Evolutionary conservation across 2,797 vertebrate species (phyloP).

Genomic region (Epinephelus awoara): DNA sequence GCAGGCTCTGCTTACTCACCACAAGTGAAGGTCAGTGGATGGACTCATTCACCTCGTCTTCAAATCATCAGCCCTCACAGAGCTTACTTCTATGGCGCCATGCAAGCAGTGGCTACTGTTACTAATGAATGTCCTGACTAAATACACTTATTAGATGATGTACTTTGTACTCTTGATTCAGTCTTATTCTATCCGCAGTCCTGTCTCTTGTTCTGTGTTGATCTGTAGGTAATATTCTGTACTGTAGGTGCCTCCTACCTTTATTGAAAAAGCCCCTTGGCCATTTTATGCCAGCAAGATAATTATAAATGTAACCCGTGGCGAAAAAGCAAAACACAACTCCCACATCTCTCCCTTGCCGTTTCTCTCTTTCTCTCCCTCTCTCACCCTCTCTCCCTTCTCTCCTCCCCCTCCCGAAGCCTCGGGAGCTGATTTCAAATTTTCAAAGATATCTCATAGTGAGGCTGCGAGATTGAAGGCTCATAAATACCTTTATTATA

Average conservation of each 20-base stretch:
- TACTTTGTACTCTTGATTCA: conserved; percentile 49
- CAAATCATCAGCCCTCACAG: conserved; percentile 67
- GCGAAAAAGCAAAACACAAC: conserved; percentile 83
- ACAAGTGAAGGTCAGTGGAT: conserved; percentile 79
- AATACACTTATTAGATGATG: conserved; percentile 62
- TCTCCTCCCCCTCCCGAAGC: conserved; percentile 67
- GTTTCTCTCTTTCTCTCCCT: conserved; percentile 58
- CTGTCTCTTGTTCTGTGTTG: conserved; percentile 68
- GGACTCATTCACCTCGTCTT: conserved; percentile 80
- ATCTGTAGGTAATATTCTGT: conserved; percentile 78
- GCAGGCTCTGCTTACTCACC: conserved; percentile 80
- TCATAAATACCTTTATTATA: conserved; percentile 88
- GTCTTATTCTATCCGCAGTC: conserved; percentile 55
- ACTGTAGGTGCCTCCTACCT: conserved; percentile 79
- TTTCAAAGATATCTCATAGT: conserved; percentile 83
- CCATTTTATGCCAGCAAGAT: conserved; percentile 81
- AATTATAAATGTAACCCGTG: conserved; percentile 86
- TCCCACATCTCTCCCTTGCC: conserved; percentile 80
- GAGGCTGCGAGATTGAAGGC: conserved; percentile 81
- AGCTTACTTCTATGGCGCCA: conserved; percentile 36
- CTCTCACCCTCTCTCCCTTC: conserved; percentile 33
- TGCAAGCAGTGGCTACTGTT: conserved; percentile 51
- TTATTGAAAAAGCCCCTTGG: conserved; percentile 82
- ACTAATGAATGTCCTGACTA: conserved; percentile 63
- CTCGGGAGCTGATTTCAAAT: conserved; percentile 82